Base-by-base conservation (phyloP, 1,140 invertebrate species). In the Brachionus asplanchnoidis region DNA sequence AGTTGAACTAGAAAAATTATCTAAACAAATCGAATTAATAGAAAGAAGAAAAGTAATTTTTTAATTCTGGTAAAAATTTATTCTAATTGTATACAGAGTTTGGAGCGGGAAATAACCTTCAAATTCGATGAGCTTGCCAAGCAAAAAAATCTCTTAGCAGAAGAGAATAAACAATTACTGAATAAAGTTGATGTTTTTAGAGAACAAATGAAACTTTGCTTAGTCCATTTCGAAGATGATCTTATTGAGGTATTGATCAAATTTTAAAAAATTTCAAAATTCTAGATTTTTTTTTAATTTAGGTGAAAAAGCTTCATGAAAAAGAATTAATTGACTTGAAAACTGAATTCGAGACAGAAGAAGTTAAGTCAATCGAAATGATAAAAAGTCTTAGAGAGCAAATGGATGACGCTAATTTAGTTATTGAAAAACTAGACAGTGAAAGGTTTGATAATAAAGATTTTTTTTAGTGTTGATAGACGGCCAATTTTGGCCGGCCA, bases 1-100 rank as follows among this genome's bases (percentile, higher is more conserved):
- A 42, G 42, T 46, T 26, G 79, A 82, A 44, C 56, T 82, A 4
- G 79, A 82, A 42, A 82, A 82, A 82, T 46, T 82, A 11, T 65
- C 53, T 4, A 82, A 82, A 65, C 79, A 82, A 46, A 68, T 82
- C 5, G 79, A 82, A 40, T 36, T 82, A 26, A 82, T 82, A 11
- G 79, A 82, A 82, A 82, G 42, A 68, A 82, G 65, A 82, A 82
- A 82, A 28, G 79, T 82, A 60, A 68, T 36, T 46, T 78, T 23
- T 56, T 9, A 50, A 28, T 77, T 12, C 3, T 14, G 11, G n/a
- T 32, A 42, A 78, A n/a, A 78, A 50, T 6, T 78, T 12, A 6
- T 40, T 26, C 36, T 23, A 46, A 50, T 78, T 46, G 5, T 20
- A 32, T n/a, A 14, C 11, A 82, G 79, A 26, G n/a, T 40, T 44